Conservation (phyloP, 2,113 vertebrate genomes). For the Notechis scutatus region DNA sequence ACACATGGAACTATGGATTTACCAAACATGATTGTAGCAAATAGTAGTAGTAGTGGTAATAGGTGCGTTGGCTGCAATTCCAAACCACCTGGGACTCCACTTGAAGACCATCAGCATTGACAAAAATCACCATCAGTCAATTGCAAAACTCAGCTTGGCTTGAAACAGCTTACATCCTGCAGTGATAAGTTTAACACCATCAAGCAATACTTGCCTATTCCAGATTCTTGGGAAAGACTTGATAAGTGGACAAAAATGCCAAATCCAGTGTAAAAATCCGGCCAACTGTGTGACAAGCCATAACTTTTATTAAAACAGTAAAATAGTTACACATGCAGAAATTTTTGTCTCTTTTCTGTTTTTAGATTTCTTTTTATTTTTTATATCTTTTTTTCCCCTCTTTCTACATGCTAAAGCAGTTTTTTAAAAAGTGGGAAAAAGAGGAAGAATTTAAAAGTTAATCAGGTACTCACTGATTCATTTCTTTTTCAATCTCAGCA, state of each 20-base stretch:
- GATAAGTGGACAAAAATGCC: not conserved
- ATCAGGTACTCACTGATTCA: not conserved
- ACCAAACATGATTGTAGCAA: not conserved
- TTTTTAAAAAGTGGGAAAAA: not conserved
- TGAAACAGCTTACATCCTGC: not conserved
- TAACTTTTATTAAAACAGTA: not conserved
- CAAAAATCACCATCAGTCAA: not conserved
- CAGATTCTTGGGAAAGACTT: not conserved
- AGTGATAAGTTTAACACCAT: not conserved
- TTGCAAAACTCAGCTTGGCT: not conserved
- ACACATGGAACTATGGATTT: not conserved
- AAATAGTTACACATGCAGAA: not conserved
- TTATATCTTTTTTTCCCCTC: not conserved
- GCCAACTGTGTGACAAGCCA: not conserved
- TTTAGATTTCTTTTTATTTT: not conserved
- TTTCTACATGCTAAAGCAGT: not conserved
- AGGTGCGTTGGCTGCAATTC: not conserved
- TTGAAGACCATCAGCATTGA: not conserved
- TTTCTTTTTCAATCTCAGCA: not conserved
- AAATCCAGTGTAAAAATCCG: not conserved
- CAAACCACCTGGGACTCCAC: not conserved
- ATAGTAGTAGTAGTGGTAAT: not conserved
- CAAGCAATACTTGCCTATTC: not conserved
- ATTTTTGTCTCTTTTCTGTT: not conserved
- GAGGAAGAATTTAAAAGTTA: not conserved